Percentiles rank a stretch among this genome's conserved stretches.
Conservation (phyloP, 2,797 vertebrate species). For the Spatula clypeata region DNA sequence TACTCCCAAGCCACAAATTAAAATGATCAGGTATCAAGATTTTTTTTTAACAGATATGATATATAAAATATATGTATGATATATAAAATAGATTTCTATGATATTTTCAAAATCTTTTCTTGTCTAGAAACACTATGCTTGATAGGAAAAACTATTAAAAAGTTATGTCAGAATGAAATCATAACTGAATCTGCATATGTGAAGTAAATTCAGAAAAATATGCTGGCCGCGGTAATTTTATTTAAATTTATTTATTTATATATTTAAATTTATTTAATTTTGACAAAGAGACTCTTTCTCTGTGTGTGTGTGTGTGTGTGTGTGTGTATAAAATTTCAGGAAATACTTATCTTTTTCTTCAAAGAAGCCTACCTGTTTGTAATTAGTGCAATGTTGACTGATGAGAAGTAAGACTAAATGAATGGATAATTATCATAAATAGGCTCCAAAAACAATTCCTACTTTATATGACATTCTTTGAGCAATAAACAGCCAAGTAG, state of each 20-base stretch:
- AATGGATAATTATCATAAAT: constrained; percentile 11
- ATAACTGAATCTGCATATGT: not conserved
- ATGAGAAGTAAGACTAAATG: constrained; percentile 8
- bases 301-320: too few species aligned
- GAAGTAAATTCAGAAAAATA: not conserved
- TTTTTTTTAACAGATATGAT: not conserved
- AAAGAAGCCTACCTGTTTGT: not conserved
- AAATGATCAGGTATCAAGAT: not conserved
- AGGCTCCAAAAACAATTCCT: not conserved
- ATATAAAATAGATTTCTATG: not conserved
- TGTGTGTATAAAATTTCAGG: not conserved
- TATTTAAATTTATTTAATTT: not conserved
- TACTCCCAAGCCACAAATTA: not conserved
- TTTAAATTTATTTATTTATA: too few species aligned
- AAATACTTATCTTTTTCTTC: constrained; percentile 2
- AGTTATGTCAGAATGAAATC: constrained; percentile 13
- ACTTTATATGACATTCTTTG: constrained; percentile 12
- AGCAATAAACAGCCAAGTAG: constrained; percentile 45
- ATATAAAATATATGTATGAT: not conserved
- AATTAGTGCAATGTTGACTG: not conserved
- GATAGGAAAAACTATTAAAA: not conserved
- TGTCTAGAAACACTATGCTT: not conserved
- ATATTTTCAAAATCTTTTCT: not conserved
- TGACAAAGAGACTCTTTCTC: not conserved
- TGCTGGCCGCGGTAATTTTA: not conserved